A percentile compares a stretch with the other conserved stretches of the same genome.
Evolutionary conservation across 2,113 vertebrate species (phyloP).

Genomic region (Clupea harengus): DNA sequence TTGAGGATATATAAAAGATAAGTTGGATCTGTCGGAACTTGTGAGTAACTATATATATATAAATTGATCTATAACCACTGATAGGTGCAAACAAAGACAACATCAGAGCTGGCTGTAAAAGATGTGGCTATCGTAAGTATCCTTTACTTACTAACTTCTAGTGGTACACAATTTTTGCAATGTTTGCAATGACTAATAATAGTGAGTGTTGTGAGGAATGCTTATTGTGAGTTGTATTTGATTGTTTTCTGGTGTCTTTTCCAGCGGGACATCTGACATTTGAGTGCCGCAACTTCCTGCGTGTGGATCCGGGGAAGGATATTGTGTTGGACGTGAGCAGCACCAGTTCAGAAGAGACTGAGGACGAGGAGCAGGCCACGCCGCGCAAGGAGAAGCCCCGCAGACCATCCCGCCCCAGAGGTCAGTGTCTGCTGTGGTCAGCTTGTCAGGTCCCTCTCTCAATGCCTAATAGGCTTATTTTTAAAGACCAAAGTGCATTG

Average conservation of each 20-base stretch:
- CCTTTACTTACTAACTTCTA: neutral
- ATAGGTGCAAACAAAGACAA: slow-evolving; percentile 95
- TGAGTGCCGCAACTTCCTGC: slow-evolving; percentile 95
- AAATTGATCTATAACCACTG: slow-evolving; percentile 24
- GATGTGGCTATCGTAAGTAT: slow-evolving; percentile 97
- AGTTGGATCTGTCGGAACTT: too few species aligned
- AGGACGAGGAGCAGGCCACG: slow-evolving; percentile 71
- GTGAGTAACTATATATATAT: neutral
- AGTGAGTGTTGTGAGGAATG: neutral
- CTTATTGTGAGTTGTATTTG: neutral
- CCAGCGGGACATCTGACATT: slow-evolving; percentile 96
- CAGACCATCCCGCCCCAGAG: slow-evolving; percentile 73
- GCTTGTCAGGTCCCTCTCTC: neutral
- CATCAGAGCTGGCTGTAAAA: slow-evolving; percentile 96
- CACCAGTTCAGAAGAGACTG: slow-evolving; percentile 93
- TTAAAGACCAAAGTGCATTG: neutral
- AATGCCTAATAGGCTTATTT: neutral
- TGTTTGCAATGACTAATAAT: too few species aligned
- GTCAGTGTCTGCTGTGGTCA: slow-evolving; percentile 40
- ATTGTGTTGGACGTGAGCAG: slow-evolving; percentile 98
- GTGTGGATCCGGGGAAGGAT: slow-evolving; percentile 95
- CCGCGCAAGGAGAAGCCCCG: slow-evolving; percentile 71
- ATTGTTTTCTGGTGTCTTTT: slow-evolving; percentile 36
- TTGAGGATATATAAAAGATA: neutral
- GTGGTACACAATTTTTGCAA: too few species aligned